phyloP scores from a whole-genome alignment of 2,113 vertebrate species.

The human region DNA sequence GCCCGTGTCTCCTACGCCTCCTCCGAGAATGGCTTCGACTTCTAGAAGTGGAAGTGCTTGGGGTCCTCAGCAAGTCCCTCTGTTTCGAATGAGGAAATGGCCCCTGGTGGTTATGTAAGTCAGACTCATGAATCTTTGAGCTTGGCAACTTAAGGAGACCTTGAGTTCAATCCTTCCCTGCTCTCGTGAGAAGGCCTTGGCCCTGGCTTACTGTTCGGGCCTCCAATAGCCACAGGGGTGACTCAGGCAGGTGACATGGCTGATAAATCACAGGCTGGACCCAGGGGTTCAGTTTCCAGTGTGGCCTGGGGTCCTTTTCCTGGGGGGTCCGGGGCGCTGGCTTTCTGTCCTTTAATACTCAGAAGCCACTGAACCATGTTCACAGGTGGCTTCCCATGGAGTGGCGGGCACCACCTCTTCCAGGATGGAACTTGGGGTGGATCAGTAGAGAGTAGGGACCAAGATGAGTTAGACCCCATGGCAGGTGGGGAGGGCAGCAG shows the following conservation, averaged over 20 bases:
- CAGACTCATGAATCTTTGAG: fast-evolving
- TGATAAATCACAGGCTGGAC: neutral
- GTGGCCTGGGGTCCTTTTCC: neutral
- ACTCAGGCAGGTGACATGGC: neutral
- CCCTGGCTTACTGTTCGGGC: neutral
- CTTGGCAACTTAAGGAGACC: neutral
- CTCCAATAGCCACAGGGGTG: neutral
- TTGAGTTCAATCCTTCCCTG: neutral
- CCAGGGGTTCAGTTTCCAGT: neutral
- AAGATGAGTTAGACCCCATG: neutral
- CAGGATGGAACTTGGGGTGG: neutral
- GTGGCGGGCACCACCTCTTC: neutral
- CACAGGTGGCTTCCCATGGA: neutral
- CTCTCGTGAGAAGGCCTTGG: neutral
- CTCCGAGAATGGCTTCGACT: fast-evolving
- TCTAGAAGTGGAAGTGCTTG: neutral
- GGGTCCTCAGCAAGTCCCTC: neutral
- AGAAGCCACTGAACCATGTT: neutral
- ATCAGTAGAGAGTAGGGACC: fast-evolving
- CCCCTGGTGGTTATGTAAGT: fast-evolving
- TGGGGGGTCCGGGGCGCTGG: fast-evolving
- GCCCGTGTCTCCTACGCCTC: fast-evolving
- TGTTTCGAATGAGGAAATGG: neutral
- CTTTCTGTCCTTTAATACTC: neutral
- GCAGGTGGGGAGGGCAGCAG: neutral